Evolutionary conservation across 2,797 vertebrate genomes (phyloP), one percentile per base, ranked within the genome.

Genomic region (Acestrorhynchus altus): DNA sequence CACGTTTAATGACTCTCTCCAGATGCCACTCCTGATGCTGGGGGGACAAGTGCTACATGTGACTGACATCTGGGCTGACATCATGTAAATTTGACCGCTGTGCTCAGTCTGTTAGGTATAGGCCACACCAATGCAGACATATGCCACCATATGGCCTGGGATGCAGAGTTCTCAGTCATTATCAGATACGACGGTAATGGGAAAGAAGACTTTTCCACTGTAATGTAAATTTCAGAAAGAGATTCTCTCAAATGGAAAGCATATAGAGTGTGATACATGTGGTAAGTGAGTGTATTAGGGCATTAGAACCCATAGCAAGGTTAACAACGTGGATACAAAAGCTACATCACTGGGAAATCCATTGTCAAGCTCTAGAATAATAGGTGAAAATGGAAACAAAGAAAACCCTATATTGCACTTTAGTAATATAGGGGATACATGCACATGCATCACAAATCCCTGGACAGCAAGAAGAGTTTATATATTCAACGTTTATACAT

Each of bases 11-110:
- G 64, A 70, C 74, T 77, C 79, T 64, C 44, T 74, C 77, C 84
- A 85, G 77, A 78, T 85, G 81, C 81, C 79, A 71, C 71, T 72
- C 78, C 73, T 77, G 80, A 80, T 74, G 60, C 66, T 74, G 70
- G 67, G 60, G 84, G 68, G 75, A 75, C 56, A 66, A 52, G 35
- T 57, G 70, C 52, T 69, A 71, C 78, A 68, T 74, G 83, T 77
- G 74, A 81, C 54, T 64, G 76, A 86, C 85, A 86, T 83, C 83
- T 86, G 81, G 81, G 81, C 76, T 77, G 79, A 84, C 77, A 81
- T 77, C 74, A 81, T 83, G 78, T 83, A 83, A 86, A 81, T 84
- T 72, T 83, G 85, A 84, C 85, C 79, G 72, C 83, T 85, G 82
- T 56, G 81, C 70, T 81, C 79, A 81, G 77, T 77, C 65, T 83